Base-by-base conservation (phyloP, 1,140 invertebrate species). In the Gerris buenoi region DNA sequence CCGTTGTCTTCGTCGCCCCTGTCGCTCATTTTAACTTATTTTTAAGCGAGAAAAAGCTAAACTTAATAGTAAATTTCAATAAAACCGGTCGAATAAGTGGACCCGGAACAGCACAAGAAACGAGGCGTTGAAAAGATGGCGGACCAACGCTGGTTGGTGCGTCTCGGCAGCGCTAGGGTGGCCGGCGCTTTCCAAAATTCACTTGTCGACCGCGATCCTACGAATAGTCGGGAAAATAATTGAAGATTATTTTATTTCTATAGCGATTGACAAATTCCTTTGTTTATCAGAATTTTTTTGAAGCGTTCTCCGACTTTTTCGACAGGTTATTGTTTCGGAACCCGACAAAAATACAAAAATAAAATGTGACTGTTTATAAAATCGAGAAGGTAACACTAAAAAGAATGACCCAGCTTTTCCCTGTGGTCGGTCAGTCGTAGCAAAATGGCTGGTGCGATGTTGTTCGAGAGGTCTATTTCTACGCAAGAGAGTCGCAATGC, bases 391-490 rank as follows among this genome's bases (percentile, higher is more conserved):
- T 60, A 60, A 25, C 58, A 22, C 3, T 22, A 60, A 60, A 5
- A 46, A 46, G 33, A 25, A 67, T 67, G 66, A 67, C 60, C 66
- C 26, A 67, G 66, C 66, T 57, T 63, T 67, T 67, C 66, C 27
- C 15, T 63, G 58, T 22, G 23, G 5, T 22, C 23, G 5, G 10
- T 60, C 58, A 60, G 58, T 60, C 23, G 58, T 57, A 67, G 66
- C 65, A 83, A 78, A 74, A 91, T 91, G 89, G 89, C 88, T 76
- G 88, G 88, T 80, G 89, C 89, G 74, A 90, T 88, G 84, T 83
- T 90, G 80, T 89, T 91, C 75, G 89, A 90, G 78, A 82, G 87
- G 75, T 83, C 87, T 73, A 81, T 88, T 65, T 83, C 84, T 68
- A 81, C 82, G 69, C 83, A 83, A 67, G 88, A 72, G 86, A 86